These are phyloP conservation scores for Hirtodrosophila alboralis DNA, from an alignment of 2,888 invertebrate genomes.

Conservation along the genomic window DNA sequence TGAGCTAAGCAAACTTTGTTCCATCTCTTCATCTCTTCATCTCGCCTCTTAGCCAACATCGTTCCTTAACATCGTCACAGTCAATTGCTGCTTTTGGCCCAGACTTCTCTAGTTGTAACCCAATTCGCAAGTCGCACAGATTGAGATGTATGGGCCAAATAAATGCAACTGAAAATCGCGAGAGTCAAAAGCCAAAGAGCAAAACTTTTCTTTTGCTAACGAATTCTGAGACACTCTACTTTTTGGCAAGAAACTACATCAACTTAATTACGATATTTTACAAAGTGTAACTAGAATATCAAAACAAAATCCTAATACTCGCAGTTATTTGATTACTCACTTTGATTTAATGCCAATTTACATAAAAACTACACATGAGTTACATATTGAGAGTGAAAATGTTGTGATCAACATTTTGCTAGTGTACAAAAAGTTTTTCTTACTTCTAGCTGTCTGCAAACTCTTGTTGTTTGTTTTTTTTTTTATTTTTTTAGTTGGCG, in stretches of 20 bases:
- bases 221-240: constrained; percentile 24
- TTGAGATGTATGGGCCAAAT: constrained; percentile 61
- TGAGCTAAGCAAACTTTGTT: constrained; percentile 50
- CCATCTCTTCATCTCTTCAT: neutral
- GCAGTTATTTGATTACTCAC: constrained; percentile 1
- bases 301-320: neutral
- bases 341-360: no score
- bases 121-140: constrained; percentile 57
- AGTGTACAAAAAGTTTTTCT: constrained; percentile 51
- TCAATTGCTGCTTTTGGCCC: constrained; percentile 36
- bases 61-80: constrained; percentile 31
- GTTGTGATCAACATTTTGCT: neutral
- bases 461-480: constrained; percentile 6
- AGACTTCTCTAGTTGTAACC: constrained; percentile 37
- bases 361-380: neutral
- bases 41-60: neutral
- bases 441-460: constrained; percentile 14
- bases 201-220: constrained; percentile 6
- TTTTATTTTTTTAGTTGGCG: constrained; percentile 50
- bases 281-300: neutral
- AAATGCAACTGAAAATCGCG: constrained; percentile 44
- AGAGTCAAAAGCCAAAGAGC: constrained; percentile 20
- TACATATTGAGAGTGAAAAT: constrained; percentile 2
- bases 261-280: neutral
- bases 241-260: neutral